Evolutionary conservation across 1,140 invertebrate genomes (phyloP).

Genomic region (Mizuhopecten yessoensis): DNA sequence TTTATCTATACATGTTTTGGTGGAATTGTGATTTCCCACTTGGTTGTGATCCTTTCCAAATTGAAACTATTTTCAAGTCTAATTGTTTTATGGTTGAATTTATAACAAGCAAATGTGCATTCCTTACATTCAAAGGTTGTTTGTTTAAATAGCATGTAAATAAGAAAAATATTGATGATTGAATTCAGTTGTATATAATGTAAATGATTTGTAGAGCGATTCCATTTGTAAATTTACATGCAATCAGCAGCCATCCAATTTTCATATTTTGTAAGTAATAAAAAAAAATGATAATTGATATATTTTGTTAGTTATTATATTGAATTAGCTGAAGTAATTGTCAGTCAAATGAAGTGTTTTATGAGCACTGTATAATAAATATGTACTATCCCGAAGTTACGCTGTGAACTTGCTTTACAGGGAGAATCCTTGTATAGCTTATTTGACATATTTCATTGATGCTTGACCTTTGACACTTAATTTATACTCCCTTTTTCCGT

Average conservation of each 20-base stretch:
- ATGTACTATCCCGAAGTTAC: no score
- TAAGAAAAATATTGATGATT: neutral
- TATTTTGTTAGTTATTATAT: neutral
- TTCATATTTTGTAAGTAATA: conserved; percentile 20
- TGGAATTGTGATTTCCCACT: neutral
- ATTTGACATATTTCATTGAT: no score
- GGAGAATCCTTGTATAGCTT: no score
- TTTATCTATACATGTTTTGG: neutral
- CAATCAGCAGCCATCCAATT: conserved; percentile 33
- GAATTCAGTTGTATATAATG: neutral
- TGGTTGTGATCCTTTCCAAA: conserved; percentile 18
- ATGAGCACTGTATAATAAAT: no score
- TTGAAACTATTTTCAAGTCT: neutral
- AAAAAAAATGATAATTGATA: neutral
- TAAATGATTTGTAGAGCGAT: neutral
- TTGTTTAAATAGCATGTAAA: neutral
- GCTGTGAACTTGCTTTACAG: no score
- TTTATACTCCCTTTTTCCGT: no score
- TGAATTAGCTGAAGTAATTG: no score
- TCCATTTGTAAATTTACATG: conserved; percentile 39
- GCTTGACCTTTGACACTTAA: no score
- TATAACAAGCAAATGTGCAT: neutral
- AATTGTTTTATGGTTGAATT: neutral
- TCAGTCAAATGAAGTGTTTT: no score
- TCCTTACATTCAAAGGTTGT: neutral